Conservation (phyloP, 2,888 invertebrate species). For the Drosophila heteroneura region DNA sequence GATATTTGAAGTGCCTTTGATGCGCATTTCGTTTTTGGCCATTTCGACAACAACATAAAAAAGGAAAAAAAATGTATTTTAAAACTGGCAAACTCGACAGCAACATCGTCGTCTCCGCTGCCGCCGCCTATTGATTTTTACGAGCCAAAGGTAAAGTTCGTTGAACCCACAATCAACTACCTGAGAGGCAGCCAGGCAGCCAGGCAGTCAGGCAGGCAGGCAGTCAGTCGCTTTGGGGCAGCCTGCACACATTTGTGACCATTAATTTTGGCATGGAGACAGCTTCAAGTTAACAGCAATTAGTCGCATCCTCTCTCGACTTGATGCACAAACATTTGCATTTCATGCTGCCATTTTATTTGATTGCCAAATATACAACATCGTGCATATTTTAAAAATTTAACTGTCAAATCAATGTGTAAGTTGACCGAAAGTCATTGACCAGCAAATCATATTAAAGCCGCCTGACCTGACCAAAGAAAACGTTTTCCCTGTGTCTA, state of each 20-base stretch:
- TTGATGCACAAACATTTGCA: constrained; percentile 55
- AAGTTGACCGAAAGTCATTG: constrained; percentile 64
- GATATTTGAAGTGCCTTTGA: constrained; percentile 79
- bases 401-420: constrained; percentile 22
- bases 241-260: constrained; percentile 34
- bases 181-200: constrained; percentile 12
- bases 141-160: constrained; percentile 72
- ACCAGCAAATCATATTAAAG: constrained; percentile 58
- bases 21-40: constrained; percentile 69
- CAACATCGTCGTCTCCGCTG: constrained; percentile 12
- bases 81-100: constrained; percentile 48
- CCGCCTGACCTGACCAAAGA: constrained; percentile 33
- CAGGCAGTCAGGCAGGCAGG: background rate
- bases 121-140: constrained; percentile 75
- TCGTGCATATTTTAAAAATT: constrained; percentile 10
- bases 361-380: constrained; percentile 39
- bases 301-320: constrained; percentile 66
- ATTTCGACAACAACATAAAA: constrained; percentile 26
- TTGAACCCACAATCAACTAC: constrained; percentile 50
- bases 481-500: constrained; percentile 37
- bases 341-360: constrained; percentile 36
- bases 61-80: constrained; percentile 59
- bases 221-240: constrained; percentile 16
- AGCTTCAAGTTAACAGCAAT: constrained; percentile 73
- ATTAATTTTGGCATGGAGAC: constrained; percentile 50